Evolutionary conservation across 2,797 vertebrate genomes (phyloP).

Genomic region (Astyanax mexicanus): DNA sequence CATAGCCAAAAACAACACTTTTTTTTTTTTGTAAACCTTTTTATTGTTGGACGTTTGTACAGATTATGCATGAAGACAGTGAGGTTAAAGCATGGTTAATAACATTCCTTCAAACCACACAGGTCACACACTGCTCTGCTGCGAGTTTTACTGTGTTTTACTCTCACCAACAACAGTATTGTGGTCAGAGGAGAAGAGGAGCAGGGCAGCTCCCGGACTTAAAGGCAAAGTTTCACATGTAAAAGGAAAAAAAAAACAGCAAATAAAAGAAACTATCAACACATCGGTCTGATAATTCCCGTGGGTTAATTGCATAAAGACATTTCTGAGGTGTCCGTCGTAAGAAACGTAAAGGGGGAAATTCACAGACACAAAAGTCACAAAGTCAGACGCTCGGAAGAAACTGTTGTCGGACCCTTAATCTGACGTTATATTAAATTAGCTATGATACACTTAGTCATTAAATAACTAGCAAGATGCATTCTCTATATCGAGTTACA

Average conservation of each 20-base stretch:
- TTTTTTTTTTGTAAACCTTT: slow-evolving; percentile 55
- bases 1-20: slow-evolving; percentile 23
- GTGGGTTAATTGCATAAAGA: slow-evolving; percentile 42
- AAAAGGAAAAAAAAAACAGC: slow-evolving; percentile 15
- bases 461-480: slow-evolving; percentile 39
- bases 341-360: neutral
- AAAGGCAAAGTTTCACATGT: slow-evolving; percentile 19
- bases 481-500: slow-evolving; percentile 43
- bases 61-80: slow-evolving; percentile 54
- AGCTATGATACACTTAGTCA: slow-evolving; percentile 31
- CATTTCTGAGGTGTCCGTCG: slow-evolving; percentile 18
- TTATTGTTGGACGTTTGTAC: slow-evolving; percentile 61
- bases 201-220: slow-evolving; percentile 9
- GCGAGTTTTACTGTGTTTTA: slow-evolving; percentile 26
- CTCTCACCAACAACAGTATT: slow-evolving; percentile 36
- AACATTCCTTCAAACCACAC: slow-evolving; percentile 35
- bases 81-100: slow-evolving; percentile 38
- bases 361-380: slow-evolving; percentile 34
- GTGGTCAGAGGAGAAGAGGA: slow-evolving; percentile 26
- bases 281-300: slow-evolving; percentile 2
- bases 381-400: slow-evolving; percentile 2
- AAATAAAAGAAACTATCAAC: neutral
- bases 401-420: neutral
- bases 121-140: slow-evolving; percentile 31
- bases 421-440: slow-evolving; percentile 27